Evolutionary conservation across 2,113 vertebrate genomes (phyloP).

Genomic region (Mandrillus leucophaeus): DNA sequence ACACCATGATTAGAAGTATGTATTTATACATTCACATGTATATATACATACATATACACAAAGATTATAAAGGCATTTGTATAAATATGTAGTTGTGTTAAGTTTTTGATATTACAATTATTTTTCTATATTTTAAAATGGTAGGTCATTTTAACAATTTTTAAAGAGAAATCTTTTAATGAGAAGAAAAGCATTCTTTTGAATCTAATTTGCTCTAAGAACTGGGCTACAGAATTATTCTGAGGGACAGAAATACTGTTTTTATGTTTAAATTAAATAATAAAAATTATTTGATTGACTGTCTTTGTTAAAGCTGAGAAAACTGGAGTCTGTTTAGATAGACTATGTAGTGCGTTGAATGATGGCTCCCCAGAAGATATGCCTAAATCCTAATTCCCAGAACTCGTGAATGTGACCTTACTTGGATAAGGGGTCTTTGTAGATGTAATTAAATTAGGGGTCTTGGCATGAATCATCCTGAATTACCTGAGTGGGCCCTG

Average conservation of each 20-base stretch:
- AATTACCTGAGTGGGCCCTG: not conserved
- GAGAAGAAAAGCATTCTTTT: not conserved
- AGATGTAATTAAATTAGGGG: not conserved
- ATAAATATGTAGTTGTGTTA: not conserved
- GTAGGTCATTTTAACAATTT: not conserved
- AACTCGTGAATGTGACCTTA: not conserved
- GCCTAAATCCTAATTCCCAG: not conserved
- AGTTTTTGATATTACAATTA: not conserved
- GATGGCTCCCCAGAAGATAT: not conserved
- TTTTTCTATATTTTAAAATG: not conserved
- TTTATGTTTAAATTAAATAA: not conserved
- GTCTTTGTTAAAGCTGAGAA: not conserved
- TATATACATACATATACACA: not conserved
- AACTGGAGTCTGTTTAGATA: not conserved
- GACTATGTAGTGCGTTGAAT: not conserved
- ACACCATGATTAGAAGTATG: not conserved
- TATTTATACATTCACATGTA: not conserved
- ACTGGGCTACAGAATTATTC: not conserved
- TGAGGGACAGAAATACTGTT: not conserved
- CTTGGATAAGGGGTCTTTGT: not conserved
- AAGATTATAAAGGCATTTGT: not conserved
- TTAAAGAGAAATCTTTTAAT: not conserved
- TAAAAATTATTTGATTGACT: not conserved
- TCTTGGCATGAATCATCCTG: not conserved
- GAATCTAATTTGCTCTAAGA: slow-evolving; percentile 10